Conservation (phyloP, 1,140 invertebrate species). For the Neomicropteryx cornuta region DNA sequence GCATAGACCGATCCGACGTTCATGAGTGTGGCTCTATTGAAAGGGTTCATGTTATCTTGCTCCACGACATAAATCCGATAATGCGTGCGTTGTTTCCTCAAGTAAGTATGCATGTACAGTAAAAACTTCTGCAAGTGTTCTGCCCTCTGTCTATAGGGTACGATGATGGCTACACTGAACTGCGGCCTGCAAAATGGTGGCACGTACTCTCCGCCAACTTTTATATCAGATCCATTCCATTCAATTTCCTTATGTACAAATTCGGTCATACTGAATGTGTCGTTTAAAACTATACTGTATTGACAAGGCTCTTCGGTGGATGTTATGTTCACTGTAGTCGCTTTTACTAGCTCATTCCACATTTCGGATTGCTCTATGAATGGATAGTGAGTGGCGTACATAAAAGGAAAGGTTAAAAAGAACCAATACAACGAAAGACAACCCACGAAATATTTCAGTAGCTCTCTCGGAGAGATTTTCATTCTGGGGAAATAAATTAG, state of each 20-base stretch:
- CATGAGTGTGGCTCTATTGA: conserved; percentile 89
- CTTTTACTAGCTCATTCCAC: conserved; percentile 10
- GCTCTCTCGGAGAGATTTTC: too few species aligned
- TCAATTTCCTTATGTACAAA: too few species aligned
- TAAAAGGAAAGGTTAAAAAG: too few species aligned
- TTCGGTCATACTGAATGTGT: too few species aligned
- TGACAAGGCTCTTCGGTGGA: conserved; percentile 5
- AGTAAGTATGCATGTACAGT: conserved; percentile 34
- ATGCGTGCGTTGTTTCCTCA: conserved; percentile 34
- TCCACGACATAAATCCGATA: conserved; percentile 83
- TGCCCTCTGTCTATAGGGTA: conserved; percentile 33
- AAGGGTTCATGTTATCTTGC: conserved; percentile 65
- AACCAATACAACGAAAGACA: too few species aligned
- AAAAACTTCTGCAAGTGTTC: conserved; percentile 32
- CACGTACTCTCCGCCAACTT: conserved; percentile 10
- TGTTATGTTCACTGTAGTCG: conserved; percentile 10
- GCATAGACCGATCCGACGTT: conserved; percentile 85
- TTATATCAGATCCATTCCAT: too few species aligned
- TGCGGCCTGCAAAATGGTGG: conserved; percentile 20
- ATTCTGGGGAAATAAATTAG: too few species aligned
- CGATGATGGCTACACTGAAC: conserved; percentile 33
- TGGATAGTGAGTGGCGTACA: conserved; percentile 12
- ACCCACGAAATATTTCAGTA: too few species aligned
- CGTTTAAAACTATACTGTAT: conserved; percentile 9
- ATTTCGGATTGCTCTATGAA: conserved; percentile 12